These are phyloP conservation scores for Orthochromis malagaraziensis DNA, from an alignment of 2,113 vertebrate genomes.

Conservation along the genomic window DNA sequence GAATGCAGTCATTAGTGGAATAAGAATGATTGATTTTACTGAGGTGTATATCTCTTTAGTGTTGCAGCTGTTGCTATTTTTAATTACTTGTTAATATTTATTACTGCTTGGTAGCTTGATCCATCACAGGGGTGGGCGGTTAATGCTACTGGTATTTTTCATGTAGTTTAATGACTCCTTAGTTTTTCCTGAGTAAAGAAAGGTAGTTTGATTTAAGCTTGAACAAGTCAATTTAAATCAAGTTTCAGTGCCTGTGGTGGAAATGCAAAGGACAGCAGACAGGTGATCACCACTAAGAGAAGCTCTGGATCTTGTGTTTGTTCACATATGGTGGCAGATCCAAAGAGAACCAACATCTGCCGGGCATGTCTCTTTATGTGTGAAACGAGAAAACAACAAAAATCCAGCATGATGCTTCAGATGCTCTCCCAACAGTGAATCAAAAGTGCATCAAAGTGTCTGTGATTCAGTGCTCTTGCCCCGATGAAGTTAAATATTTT, in stretches of 20 bases:
- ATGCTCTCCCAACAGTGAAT: not conserved
- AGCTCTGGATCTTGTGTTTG: not conserved
- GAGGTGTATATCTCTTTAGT: not conserved
- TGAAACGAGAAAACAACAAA: not conserved
- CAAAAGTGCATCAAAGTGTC: not conserved
- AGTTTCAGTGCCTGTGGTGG: not conserved
- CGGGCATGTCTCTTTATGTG: not conserved
- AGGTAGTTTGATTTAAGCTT: not conserved
- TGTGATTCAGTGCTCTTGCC: not conserved
- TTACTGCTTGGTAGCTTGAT: not conserved
- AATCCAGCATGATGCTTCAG: not conserved
- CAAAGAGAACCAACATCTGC: not conserved
- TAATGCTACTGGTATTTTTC: not conserved
- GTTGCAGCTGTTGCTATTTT: not conserved
- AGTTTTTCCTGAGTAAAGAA: not conserved
- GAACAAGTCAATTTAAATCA: not conserved
- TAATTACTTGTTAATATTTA: not conserved
- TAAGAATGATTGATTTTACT: not conserved
- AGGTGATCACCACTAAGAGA: not conserved
- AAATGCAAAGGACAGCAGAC: not conserved
- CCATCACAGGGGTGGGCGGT: not conserved
- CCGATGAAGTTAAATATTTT: not conserved
- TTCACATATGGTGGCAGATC: not conserved
- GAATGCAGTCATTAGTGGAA: not conserved
- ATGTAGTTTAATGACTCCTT: not conserved